phyloP scores from a whole-genome alignment of 2,797 vertebrate genomes.

The Notolabrus celidotus region DNA sequence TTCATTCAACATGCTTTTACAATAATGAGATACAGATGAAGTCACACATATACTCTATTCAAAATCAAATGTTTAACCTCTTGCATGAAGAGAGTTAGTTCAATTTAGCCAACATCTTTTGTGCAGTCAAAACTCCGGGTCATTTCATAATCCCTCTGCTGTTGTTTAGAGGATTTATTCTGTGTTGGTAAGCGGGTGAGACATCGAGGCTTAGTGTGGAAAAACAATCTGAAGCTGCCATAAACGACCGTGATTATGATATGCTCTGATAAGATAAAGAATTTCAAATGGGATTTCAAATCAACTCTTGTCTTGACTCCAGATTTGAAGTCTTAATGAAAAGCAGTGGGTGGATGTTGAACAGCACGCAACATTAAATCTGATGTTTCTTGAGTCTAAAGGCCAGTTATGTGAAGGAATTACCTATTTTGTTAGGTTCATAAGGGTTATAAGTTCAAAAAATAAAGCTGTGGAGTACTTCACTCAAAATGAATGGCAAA shows the following conservation, averaged over 20 bases:
- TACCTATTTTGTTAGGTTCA: no score
- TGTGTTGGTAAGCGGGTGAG: slow-evolving; percentile 13
- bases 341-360: no score
- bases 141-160: slow-evolving; percentile 39
- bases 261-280: slow-evolving; percentile 34
- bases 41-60: slow-evolving; percentile 48
- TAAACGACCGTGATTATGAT: slow-evolving; percentile 24
- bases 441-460: no score
- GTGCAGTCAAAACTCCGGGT: slow-evolving; percentile 12
- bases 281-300: slow-evolving; percentile 32
- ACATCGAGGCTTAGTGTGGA: slow-evolving; percentile 44
- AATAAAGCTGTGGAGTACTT: no score
- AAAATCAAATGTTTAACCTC: slow-evolving; percentile 44
- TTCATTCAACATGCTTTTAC: slow-evolving; percentile 37
- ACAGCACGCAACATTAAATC: no score
- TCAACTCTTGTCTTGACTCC: no score
- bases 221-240: slow-evolving; percentile 17
- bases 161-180: slow-evolving; percentile 35
- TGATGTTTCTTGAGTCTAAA: no score
- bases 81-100: slow-evolving; percentile 27
- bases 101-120: slow-evolving; percentile 34
- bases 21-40: slow-evolving; percentile 53
- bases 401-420: no score
- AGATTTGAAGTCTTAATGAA: no score
- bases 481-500: neutral